Evolutionary conservation across 1,140 invertebrate species (phyloP).

Genomic region (Zaprionus davidi): DNA sequence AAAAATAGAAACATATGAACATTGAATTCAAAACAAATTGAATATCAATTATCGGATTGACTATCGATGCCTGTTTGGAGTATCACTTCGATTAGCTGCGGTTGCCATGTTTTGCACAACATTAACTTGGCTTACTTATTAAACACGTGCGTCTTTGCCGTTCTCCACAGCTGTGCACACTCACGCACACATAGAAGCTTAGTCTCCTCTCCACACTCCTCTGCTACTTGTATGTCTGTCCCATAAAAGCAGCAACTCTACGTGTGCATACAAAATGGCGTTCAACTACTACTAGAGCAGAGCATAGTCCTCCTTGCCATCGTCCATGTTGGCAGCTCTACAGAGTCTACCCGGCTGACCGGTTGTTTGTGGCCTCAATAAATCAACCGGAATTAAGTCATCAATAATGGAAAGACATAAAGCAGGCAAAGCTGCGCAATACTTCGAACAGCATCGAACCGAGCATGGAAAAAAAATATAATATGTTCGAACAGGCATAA

Average conservation of each 20-base stretch:
- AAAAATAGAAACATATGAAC: background rate
- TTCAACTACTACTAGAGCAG: background rate
- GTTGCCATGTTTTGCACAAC: slow-evolving; percentile 57
- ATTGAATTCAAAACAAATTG: background rate
- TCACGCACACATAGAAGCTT: slow-evolving; percentile 7
- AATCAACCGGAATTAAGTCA: slow-evolving; percentile 80
- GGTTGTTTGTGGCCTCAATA: slow-evolving; percentile 80
- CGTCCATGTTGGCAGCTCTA: slow-evolving; percentile 18
- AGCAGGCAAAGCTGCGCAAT: slow-evolving; percentile 60
- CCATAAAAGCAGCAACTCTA: slow-evolving; percentile 37
- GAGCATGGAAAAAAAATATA: slow-evolving; percentile 29
- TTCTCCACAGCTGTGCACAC: slow-evolving; percentile 29
- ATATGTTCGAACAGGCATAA: slow-evolving; percentile 1
- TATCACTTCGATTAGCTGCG: slow-evolving; percentile 41
- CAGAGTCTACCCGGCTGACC: slow-evolving; percentile 41
- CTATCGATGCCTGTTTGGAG: background rate
- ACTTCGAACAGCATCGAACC: slow-evolving; percentile 54
- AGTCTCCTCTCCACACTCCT: background rate
- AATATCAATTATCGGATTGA: background rate
- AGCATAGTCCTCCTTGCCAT: background rate
- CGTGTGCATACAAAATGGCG: slow-evolving; percentile 73
- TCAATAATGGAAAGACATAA: slow-evolving; percentile 80
- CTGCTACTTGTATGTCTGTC: slow-evolving; percentile 17
- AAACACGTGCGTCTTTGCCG: slow-evolving; percentile 59
- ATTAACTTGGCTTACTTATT: slow-evolving; percentile 78